Conservation (phyloP, 2,888 invertebrate genomes). For the Caenorhabditis wallacei region DNA sequence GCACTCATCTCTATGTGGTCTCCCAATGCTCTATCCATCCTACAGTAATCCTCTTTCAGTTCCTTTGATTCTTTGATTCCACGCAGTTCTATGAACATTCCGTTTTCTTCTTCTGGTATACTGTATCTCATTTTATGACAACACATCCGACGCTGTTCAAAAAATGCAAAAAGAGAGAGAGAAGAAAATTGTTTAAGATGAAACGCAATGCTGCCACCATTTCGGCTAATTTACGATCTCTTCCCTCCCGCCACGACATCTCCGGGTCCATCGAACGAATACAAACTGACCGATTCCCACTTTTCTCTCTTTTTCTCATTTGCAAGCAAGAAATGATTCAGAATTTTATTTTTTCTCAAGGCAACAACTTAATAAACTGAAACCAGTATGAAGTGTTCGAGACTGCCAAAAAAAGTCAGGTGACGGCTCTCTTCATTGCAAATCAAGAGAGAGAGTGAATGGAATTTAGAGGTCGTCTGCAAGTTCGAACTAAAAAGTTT, state of each 20-base stretch:
- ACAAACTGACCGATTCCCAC: constrained; percentile 32
- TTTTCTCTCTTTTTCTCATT: constrained; percentile 1
- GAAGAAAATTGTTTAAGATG: constrained; percentile 39
- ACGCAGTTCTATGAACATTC: constrained; percentile 22
- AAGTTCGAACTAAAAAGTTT: constrained; percentile 20
- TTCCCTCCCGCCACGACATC: constrained; percentile 18
- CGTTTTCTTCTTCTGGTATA: constrained; percentile 5
- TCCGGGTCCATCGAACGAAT: constrained; percentile 57
- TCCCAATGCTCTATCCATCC: no score
- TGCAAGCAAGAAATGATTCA: constrained; percentile 17
- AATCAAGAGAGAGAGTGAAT: constrained; percentile 16
- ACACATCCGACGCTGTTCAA: constrained; percentile 1
- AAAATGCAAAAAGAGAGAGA: constrained; percentile 13
- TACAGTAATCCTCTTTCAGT: neutral
- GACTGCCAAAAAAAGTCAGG: constrained; percentile 34
- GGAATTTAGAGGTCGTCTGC: constrained; percentile 43
- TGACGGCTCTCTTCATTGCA: constrained; percentile 52
- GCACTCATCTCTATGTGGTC: no score
- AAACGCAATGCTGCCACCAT: constrained; percentile 46
- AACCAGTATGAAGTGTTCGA: constrained; percentile 49
- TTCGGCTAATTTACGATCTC: constrained; percentile 44
- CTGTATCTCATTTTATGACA: constrained; percentile 29
- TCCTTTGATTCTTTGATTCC: constrained; percentile 2
- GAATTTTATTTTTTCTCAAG: constrained; percentile 21
- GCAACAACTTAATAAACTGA: constrained; percentile 36